These are phyloP conservation scores for Brachyhypopomus gauderio DNA, from an alignment of 2,113 vertebrate species.

Conservation along the genomic window DNA sequence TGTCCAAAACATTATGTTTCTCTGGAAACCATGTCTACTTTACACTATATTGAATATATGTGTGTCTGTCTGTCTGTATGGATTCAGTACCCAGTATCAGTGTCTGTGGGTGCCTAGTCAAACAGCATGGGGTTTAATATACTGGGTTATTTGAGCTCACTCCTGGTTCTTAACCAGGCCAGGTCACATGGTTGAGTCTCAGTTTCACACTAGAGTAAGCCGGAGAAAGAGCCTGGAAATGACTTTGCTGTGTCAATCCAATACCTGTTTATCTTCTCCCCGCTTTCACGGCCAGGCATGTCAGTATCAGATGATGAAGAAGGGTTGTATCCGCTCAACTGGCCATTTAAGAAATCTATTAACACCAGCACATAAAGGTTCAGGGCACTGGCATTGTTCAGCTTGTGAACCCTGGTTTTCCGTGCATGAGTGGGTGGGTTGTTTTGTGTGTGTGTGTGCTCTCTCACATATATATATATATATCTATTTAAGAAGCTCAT, in stretches of 20 bases:
- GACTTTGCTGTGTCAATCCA: constrained; percentile 41
- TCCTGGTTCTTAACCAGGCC: neutral
- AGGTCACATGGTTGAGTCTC: constrained; percentile 21
- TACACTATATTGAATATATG: no score
- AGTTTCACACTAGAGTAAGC: constrained; percentile 47
- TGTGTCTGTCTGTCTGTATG: no score
- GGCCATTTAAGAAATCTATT: constrained; percentile 48
- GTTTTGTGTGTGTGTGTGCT: neutral
- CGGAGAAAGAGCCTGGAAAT: constrained; percentile 39
- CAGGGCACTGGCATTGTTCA: neutral
- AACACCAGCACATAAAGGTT: constrained; percentile 8
- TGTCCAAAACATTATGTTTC: no score
- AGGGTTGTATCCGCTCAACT: constrained; percentile 43
- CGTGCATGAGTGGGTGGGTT: neutral
- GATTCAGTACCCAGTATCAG: no score
- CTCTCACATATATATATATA: no score
- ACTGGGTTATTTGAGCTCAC: neutral
- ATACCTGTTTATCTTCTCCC: constrained; percentile 27
- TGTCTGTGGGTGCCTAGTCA: no score
- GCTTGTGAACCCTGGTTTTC: neutral
- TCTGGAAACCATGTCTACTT: no score
- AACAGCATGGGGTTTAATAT: neutral
- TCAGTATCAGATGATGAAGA: constrained; percentile 48
- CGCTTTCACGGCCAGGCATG: constrained; percentile 36
- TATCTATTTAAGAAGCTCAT: no score